These are phyloP conservation scores for Crotalus viridis DNA, from an alignment of 2,113 vertebrate genomes.

Conservation along the genomic window DNA sequence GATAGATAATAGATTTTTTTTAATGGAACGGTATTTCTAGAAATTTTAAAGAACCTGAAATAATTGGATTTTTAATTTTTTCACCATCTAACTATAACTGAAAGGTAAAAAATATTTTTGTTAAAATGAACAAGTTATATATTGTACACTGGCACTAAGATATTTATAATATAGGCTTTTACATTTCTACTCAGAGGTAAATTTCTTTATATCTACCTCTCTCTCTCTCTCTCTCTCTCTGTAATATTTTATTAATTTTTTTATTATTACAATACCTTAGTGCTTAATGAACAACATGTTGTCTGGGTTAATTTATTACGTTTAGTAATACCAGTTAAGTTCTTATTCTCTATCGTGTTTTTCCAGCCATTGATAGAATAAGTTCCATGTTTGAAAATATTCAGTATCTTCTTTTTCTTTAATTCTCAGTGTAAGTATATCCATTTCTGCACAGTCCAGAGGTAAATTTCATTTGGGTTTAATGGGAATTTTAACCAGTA, in stretches of 20 bases:
- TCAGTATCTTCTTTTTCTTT: too few relatives aligned
- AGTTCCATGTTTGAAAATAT: too few relatives aligned
- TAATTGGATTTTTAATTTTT: not conserved
- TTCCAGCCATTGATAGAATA: too few relatives aligned
- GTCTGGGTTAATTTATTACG: too few relatives aligned
- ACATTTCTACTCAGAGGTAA: not conserved
- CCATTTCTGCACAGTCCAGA: too few relatives aligned
- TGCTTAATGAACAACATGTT: too few relatives aligned
- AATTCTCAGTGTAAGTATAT: too few relatives aligned
- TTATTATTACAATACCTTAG: too few relatives aligned
- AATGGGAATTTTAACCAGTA: not conserved
- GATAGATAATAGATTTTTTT: not conserved
- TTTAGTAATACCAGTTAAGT: too few relatives aligned
- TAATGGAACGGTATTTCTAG: not conserved
- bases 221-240: too few relatives aligned
- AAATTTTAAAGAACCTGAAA: not conserved
- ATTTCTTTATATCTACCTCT: not conserved
- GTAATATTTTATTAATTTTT: too few relatives aligned
- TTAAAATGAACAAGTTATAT: not conserved
- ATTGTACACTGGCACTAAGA: not conserved
- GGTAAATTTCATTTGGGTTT: not conserved
- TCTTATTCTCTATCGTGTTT: too few relatives aligned
- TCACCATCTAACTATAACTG: not conserved
- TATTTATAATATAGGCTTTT: not conserved
- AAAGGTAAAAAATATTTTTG: not conserved